phyloP scores from a whole-genome alignment of 1,140 invertebrate species.

The Nylanderia fulva region DNA sequence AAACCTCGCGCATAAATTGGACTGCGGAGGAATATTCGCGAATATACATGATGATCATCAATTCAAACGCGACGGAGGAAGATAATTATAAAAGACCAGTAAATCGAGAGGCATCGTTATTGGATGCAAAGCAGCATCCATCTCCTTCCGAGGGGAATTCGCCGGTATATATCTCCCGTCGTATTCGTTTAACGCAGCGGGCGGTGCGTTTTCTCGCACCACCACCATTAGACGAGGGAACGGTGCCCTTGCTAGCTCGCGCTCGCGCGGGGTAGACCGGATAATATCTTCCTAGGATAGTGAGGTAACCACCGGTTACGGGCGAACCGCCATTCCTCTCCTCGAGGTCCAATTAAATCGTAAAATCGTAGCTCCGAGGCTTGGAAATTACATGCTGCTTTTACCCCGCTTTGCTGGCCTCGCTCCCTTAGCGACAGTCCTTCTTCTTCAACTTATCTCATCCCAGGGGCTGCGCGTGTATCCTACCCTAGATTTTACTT shows the following conservation, averaged over 20 bases:
- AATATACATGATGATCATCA: not conserved
- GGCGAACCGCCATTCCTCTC: slow-evolving; percentile 55
- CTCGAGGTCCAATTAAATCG: slow-evolving; percentile 72
- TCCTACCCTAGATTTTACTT: not conserved
- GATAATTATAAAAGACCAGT: slow-evolving; percentile 8
- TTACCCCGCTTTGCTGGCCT: slow-evolving; percentile 6
- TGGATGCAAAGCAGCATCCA: not conserved
- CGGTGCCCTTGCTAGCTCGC: slow-evolving; percentile 47
- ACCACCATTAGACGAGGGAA: slow-evolving; percentile 50
- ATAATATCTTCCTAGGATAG: slow-evolving; percentile 76
- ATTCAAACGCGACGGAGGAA: slow-evolving; percentile 2
- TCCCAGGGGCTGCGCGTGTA: not conserved
- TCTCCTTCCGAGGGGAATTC: not conserved
- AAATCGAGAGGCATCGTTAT: not conserved
- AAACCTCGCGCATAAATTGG: not conserved
- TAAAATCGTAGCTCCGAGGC: slow-evolving; percentile 71
- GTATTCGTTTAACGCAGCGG: slow-evolving; percentile 46
- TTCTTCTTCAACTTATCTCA: slow-evolving; percentile 20
- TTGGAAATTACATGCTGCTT: slow-evolving; percentile 68
- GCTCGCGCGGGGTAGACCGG: slow-evolving; percentile 56
- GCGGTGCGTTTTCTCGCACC: slow-evolving; percentile 37
- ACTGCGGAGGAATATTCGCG: not conserved
- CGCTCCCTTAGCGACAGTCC: slow-evolving; percentile 62
- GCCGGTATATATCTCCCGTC: slow-evolving; percentile 16
- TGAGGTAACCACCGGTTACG: slow-evolving; percentile 72